Conservation (phyloP, 2,113 vertebrate genomes). For the Datnioides undecimradiatus region DNA sequence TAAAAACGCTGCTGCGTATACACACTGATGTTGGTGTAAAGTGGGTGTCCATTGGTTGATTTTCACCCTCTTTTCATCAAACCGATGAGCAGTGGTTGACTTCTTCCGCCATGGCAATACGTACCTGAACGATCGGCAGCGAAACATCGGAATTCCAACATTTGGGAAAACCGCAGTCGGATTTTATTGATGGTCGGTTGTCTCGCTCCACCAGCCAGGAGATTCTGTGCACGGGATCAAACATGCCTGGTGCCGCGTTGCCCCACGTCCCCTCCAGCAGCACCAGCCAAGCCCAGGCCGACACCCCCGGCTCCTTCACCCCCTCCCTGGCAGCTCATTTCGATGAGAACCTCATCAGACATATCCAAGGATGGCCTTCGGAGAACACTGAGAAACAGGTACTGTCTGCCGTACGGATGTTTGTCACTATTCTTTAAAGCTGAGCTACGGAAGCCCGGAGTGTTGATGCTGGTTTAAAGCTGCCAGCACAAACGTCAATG, state of each 20-base stretch:
- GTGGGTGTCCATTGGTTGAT: too few species aligned
- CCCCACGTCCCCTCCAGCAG: constrained; percentile 56
- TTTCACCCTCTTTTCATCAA: too few species aligned
- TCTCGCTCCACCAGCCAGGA: constrained; percentile 88
- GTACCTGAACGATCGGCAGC: background rate
- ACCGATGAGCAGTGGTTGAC: background rate
- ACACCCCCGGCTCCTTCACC: constrained; percentile 88
- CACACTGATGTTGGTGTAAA: too few species aligned
- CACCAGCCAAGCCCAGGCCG: constrained; percentile 78
- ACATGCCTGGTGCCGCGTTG: constrained; percentile 77
- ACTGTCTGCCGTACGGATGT: background rate
- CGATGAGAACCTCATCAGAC: constrained; percentile 97
- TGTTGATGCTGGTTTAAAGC: too few species aligned
- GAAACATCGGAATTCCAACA: background rate
- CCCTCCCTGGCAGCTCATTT: constrained; percentile 96
- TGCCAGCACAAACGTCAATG: too few species aligned
- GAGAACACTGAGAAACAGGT: constrained; percentile 99
- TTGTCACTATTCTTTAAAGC: background rate
- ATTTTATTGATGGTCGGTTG: constrained; percentile 24
- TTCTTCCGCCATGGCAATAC: background rate
- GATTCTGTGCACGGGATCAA: constrained; percentile 90
- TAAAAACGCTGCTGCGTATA: too few species aligned
- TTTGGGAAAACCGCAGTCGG: background rate
- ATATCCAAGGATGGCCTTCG: constrained; percentile 98
- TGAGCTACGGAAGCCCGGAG: background rate